Base-by-base conservation (phyloP, 2,888 invertebrate genomes). In the Coelinius sp. region DNA sequence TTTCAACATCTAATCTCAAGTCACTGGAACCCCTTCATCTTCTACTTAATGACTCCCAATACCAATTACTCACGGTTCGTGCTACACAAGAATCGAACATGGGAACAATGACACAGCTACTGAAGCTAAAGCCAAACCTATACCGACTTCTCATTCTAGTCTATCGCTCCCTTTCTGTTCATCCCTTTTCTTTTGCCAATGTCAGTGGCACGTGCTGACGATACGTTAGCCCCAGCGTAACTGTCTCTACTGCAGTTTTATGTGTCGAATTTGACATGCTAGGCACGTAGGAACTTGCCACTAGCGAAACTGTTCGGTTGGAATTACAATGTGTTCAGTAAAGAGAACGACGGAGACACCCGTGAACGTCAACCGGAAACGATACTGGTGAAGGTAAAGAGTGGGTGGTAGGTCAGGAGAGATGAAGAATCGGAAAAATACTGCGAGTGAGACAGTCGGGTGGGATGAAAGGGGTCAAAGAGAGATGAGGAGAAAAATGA, bases 231-330 rank as follows among this genome's bases (percentile, higher is more conserved):
- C 79, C 77, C 81, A 77, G 81, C 79, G 82, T 83, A 82, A 84
- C 84, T 82, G 86, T 85, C 85, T 85, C 81, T 75, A 78, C 76
- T 77, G 79, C 81, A 86, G 85, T 88, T 87, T 87, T 87, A 87
- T 86, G 82, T 83, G 84, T 83, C 85, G 84, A 85, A 84, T 84
- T 87, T 88, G 86, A 86, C 83, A 87, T 81, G 83, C 88, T 75
- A 64, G 76, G 82, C 87, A 88, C 87, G 87, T 88, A 87, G 82
- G 64, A 76, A 84, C 84, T 86, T 86, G 84, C 85, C 83, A 82
- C 85, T 84, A 83, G 83, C 83, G 84, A 85, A 85, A 85, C 84
- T 82, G 83, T 84, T 86, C 83, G 82, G 82, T 80, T 76, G 80
- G 87, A 87, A 86, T 87, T 85, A 87, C 86, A 86, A 87, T 86